Percentiles rank a stretch among this genome's conserved stretches.
phyloP scores from a whole-genome alignment of 37 sponge, comb jelly and placozoan genomes.

The Agelas oroides region DNA sequence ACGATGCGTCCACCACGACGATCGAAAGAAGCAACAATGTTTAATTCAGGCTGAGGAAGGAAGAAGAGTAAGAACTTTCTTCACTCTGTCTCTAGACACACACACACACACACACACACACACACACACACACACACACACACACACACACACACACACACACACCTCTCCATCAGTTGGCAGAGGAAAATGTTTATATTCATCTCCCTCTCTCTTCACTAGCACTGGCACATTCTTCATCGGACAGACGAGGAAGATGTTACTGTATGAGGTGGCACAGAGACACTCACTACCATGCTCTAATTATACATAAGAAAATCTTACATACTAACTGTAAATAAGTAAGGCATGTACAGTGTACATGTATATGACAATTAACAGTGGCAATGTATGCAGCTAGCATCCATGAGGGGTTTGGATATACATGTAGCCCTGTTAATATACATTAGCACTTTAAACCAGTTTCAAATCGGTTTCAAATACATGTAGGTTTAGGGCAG shows the following conservation, averaged over 20 bases:
- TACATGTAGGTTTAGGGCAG: no score
- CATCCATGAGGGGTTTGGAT: no score
- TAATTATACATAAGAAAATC: not conserved
- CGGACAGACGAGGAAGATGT: conserved; percentile 93
- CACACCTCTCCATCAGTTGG: conserved; percentile 91
- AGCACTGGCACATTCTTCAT: conserved; percentile 90
- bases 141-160: not conserved
- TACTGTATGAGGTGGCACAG: not conserved
- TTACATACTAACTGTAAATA: not conserved
- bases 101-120: no score
- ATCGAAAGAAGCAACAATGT: conserved; percentile 92
- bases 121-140: not conserved
- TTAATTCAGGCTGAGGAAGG: conserved; percentile 78
- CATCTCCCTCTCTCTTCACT: conserved; percentile 52
- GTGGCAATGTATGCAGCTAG: no score
- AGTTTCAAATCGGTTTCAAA: no score
- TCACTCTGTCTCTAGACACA: not conserved
- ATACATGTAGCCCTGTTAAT: no score
- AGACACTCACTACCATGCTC: not conserved
- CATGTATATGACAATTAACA: no score
- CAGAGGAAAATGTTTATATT: conserved; percentile 67
- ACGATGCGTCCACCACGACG: conserved; percentile 84
- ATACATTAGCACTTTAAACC: no score
- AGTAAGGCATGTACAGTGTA: not conserved
- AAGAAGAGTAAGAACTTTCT: not conserved